Evolutionary conservation across 2,113 vertebrate species (phyloP).

Genomic region (Dasyurus viverrinus): DNA sequence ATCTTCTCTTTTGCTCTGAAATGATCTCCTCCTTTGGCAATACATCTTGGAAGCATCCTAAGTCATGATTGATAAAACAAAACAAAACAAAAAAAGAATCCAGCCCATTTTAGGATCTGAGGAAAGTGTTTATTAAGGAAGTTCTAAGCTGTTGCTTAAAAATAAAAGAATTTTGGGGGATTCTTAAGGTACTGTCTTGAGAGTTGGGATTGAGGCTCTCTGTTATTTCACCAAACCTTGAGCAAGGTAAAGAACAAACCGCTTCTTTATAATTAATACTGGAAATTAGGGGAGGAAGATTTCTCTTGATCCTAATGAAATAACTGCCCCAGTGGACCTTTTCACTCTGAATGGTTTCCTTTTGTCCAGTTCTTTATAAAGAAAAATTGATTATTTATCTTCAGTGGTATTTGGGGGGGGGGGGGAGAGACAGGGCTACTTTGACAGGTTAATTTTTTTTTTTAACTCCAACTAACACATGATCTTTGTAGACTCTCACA

Average conservation of each 20-base stretch:
- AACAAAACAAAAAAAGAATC: slow-evolving; percentile 32
- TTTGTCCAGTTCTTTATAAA: not conserved
- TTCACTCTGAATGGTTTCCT: slow-evolving; percentile 50
- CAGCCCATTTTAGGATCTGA: not conserved
- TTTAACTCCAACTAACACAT: slow-evolving; percentile 11
- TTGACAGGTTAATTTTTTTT: slow-evolving; percentile 19
- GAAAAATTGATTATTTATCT: slow-evolving; percentile 12
- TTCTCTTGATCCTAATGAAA: slow-evolving; percentile 30
- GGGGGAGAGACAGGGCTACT: not conserved
- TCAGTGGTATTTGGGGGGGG: slow-evolving; percentile 11
- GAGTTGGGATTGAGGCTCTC: slow-evolving; percentile 19
- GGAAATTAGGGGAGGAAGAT: not conserved
- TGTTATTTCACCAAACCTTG: slow-evolving; percentile 30
- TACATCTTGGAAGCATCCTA: no score
- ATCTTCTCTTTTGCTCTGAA: not conserved
- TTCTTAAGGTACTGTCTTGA: slow-evolving; percentile 33
- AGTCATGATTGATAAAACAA: no score
- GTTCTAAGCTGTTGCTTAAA: slow-evolving; percentile 9
- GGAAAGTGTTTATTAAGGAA: slow-evolving; percentile 22
- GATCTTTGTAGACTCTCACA: slow-evolving; percentile 17
- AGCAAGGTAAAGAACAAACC: slow-evolving; percentile 34
- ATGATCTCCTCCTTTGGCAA: no score
- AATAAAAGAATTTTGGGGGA: slow-evolving; percentile 32
- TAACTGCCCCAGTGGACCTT: slow-evolving; percentile 31
- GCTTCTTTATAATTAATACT: slow-evolving; percentile 33